Base-by-base conservation (phyloP, 2,797 vertebrate species). In the Ara ararauna region DNA sequence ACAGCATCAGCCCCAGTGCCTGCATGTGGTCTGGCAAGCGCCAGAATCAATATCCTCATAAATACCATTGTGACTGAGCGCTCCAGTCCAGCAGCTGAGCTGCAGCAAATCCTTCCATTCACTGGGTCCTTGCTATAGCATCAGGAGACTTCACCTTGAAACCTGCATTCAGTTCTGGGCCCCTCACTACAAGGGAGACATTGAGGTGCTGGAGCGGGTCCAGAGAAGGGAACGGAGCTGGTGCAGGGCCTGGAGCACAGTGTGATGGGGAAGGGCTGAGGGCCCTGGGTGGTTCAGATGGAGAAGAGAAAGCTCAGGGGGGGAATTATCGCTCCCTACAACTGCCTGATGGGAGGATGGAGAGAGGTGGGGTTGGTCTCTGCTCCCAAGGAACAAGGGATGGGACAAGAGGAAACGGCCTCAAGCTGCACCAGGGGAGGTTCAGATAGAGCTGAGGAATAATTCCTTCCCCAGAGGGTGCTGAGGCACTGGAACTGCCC, bases 1-100 rank as follows among this genome's bases (percentile, higher is more conserved):
- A 22, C 0, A 0, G 24, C 34, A n/a, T 6, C 4, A 3, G 29
- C 44, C 56, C 66, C 76, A 44, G 2, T 0, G 1, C 32, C 74
- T 40, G 15, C 1, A 1, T 70, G 81, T 61, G 5, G 2, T 36
- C 44, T 92, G 16, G 8, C 54, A 54, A 64, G 47, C 42, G 65
- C 65, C 78, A 68, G 66, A 38, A 86, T 75, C 42, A 3, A 27
- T 72, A 68, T 24, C 87, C 80, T 65, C 82, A 27, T 12, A 15
- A 77, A 66, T 12, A 34, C 20, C 4, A 0, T 9, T 50, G 82
- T 36, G 73, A 54, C 50, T 30, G 30, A 84, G 38, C 10, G 3
- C 65, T 58, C 44, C 65, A 20, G 34, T 61, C 4, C 5, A 74
- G 54, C 30, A 72, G 38, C 48, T 2, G 16, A 91, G 45, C 23